Evolutionary conservation across 2,888 invertebrate species (phyloP), one percentile per base, ranked within the genome.

Genomic region (Digitonthophagus gazella): DNA sequence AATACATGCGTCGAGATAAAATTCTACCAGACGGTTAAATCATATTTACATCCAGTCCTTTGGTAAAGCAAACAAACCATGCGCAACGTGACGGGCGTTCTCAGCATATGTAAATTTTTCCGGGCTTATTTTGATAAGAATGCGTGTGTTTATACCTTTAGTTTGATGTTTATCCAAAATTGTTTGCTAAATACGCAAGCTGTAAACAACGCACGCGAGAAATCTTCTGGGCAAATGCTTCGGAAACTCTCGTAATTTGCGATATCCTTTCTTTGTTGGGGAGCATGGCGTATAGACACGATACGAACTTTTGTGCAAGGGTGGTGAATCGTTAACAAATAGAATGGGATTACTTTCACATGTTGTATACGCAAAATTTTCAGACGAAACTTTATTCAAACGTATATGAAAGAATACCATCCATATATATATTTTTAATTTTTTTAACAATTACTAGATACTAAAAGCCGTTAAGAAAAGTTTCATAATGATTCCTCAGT

Each of bases 311-410:
- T 80, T 80, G 78, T 80, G 73, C 72, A 74, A 72, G 76, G 74
- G 76, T 78, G 78, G 74, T 78, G 78, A 76, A 75, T 79, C 78
- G 79, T 78, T 76, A 75, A 78, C 78, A 78, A 77, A 78, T 76
- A 78, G 77, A 80, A 80, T 77, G 71, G 80, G 78, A 79, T 80
- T 80, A 80, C 79, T 80, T 79, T 79, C 78, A 78, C 78, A 78
- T 78, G 78, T 79, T 77, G 16, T 58, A 28, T 64, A 69, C 67
- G 66, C 66, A 63, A 66, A 66, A 70, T 56, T 68, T 68, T 66
- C 64, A 68, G 63, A 68, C 68, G 3, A 2, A 6, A 44, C 28
- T n/a, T n/a, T n/a, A n/a, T n/a, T n/a, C n/a, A n/a, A 44, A 3
- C 28, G 28, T 44, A 5, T 44, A 6, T 44, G 11, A 44, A n/a